Base-by-base conservation (phyloP, 2,797 vertebrate species). In the Crenichthys baileyi region DNA sequence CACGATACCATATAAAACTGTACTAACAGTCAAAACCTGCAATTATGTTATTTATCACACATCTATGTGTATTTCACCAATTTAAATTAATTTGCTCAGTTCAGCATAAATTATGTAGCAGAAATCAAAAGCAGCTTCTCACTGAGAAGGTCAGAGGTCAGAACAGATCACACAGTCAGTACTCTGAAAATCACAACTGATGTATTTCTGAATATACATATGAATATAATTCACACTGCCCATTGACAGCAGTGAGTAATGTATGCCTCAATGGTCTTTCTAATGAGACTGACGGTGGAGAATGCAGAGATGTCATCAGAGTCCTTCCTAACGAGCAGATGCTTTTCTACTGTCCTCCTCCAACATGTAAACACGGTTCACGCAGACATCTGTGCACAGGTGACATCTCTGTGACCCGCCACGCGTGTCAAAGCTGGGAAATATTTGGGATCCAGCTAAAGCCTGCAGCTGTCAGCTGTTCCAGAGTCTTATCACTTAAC, bases 401-500 rank as follows among this genome's bases (percentile, higher is more conserved):
- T 73, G 83, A 86, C 85, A 78, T 26, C 83, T 85, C 85, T 85
- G 78, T 84, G 77, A 87, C 79, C 83, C 81, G 58, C 16, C 36
- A 75, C 74, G 76, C 55, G 77, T 77, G 81, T 90, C 84, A 67
- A 56, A 36, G 71, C 46, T 74, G 53, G 46, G 84, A 85, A 87
- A 88, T 72, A 80, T 81, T 79, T 72, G 79, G 75, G 68, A 51
- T 89, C 60, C 77, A 75, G 70, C 78, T 29, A 79, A 77, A 86
- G 84, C 81, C 68, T 70, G 79, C 67, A 80, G 73, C 74, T 84
- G 82, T 91, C 76, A 90, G 82, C 85, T 39, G 72, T 89, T 90
- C 85, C 87, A 89, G 86, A 82, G 88, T 82, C 90, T 84, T 92
- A 93, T 93, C 90, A 92, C 87, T 91, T 87, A 79, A 94, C 93